Conservation (phyloP, 1,140 invertebrate species). For the Asbolus verrucosus region DNA sequence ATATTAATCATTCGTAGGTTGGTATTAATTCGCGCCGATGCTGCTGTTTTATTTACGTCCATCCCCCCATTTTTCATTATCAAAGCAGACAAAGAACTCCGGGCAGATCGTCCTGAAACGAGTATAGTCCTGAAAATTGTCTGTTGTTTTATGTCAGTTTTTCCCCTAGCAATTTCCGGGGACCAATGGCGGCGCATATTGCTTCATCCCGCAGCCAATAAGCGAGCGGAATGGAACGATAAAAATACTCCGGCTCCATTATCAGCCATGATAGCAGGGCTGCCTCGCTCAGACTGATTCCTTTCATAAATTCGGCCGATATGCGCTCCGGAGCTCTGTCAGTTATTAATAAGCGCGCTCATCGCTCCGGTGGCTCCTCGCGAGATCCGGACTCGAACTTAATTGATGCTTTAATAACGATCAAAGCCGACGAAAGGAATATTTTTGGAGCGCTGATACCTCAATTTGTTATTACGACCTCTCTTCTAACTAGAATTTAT, state of each 20-base stretch:
- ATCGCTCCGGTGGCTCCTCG: constrained; percentile 45
- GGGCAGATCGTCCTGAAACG: constrained; percentile 24
- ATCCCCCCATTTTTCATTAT: constrained; percentile 36
- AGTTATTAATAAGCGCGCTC: constrained; percentile 59
- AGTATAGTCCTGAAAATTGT: constrained; percentile 44
- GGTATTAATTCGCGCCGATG: constrained; percentile 1
- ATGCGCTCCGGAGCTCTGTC: constrained; percentile 52
- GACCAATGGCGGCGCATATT: constrained; percentile 55
- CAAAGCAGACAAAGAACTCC: constrained; percentile 33
- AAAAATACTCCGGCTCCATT: constrained; percentile 64
- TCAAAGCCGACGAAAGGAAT: constrained; percentile 12
- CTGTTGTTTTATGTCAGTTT: constrained; percentile 52
- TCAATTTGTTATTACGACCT: too few species aligned
- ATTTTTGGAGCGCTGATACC: too few species aligned
- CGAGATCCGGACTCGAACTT: constrained; percentile 8
- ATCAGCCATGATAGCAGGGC: constrained; percentile 65
- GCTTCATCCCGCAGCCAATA: constrained; percentile 51
- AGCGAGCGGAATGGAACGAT: constrained; percentile 54
- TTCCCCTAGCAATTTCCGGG: constrained; percentile 60
- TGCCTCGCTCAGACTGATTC: constrained; percentile 62
- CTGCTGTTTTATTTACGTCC: constrained; percentile 26
- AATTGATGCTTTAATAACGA: constrained; percentile 33
- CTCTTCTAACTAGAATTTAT: too few species aligned
- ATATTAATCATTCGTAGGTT: constrained; percentile 1
- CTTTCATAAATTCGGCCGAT: constrained; percentile 62